Conservation (phyloP, 2,113 vertebrate species). For the Forbesichthys papilliferus region DNA sequence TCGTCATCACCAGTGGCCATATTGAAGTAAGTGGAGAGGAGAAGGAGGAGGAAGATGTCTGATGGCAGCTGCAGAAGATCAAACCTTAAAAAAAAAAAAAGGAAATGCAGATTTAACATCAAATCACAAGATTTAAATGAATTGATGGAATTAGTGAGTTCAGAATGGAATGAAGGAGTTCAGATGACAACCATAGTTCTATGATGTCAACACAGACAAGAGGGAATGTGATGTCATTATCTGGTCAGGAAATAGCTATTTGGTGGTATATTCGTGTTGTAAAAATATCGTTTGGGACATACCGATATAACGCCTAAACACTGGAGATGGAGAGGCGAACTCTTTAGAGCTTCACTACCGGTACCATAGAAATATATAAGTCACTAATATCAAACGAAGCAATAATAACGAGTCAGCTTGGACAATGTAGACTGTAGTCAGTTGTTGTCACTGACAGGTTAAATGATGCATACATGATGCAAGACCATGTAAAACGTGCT, state of each 20-base stretch:
- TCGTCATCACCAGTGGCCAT: constrained; percentile 99
- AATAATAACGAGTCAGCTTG: background rate
- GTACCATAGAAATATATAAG: too few species aligned
- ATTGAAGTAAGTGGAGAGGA: constrained; percentile 58
- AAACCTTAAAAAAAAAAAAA: constrained; percentile 41
- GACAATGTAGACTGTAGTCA: constrained; percentile 8
- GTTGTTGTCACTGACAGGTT: constrained; percentile 24
- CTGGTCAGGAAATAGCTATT: too few species aligned
- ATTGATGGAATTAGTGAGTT: too few species aligned
- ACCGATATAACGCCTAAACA: too few species aligned
- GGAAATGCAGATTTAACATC: background rate
- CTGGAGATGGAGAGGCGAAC: too few species aligned
- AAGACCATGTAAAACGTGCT: constrained; percentile 34
- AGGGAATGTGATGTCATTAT: too few species aligned
- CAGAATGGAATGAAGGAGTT: too few species aligned
- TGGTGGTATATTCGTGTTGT: too few species aligned
- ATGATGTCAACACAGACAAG: too few species aligned
- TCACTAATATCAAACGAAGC: background rate
- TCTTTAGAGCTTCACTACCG: too few species aligned
- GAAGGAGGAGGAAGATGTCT: constrained; percentile 13
- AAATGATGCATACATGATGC: constrained; percentile 40
- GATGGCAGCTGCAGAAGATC: constrained; percentile 37
- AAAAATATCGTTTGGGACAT: too few species aligned
- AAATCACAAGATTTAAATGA: constrained; percentile 2
- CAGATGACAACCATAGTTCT: too few species aligned